phyloP scores from a whole-genome alignment of 1,140 invertebrate genomes.

The Kradibia gibbosae region DNA sequence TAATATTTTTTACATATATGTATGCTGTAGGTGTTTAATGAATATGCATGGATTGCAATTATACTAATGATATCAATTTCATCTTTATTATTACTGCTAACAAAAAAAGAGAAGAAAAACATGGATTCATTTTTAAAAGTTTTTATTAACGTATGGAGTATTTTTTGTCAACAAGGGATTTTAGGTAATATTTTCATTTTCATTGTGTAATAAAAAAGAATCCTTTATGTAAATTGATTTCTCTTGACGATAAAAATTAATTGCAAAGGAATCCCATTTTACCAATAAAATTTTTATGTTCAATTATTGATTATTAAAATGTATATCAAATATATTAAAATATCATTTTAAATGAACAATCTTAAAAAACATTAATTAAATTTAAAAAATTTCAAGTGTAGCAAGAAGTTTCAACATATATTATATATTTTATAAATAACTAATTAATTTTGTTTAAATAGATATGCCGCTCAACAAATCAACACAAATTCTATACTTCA shows the following conservation, averaged over 20 bases:
- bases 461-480: neutral
- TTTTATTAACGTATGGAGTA: neutral
- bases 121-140: neutral
- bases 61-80: neutral
- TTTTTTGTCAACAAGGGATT: constrained; percentile 7
- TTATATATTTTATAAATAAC: neutral
- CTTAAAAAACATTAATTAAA: neutral
- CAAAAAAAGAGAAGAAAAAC: neutral
- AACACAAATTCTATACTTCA: neutral
- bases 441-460: neutral
- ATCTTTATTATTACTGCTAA: neutral
- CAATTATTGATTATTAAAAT: too few relatives aligned
- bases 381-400: neutral
- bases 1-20: neutral
- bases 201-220: neutral
- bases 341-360: neutral
- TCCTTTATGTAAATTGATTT: neutral
- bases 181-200: neutral
- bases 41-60: neutral
- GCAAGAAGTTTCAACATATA: neutral
- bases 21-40: neutral
- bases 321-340: too few relatives aligned
- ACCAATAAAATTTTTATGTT: too few relatives aligned
- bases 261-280: neutral
- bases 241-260: neutral